A percentile compares a stretch with the other conserved stretches of the same genome.
These are phyloP conservation scores for Squalus acanthias DNA, from an alignment of 2,797 vertebrate species.

Conservation along the genomic window DNA sequence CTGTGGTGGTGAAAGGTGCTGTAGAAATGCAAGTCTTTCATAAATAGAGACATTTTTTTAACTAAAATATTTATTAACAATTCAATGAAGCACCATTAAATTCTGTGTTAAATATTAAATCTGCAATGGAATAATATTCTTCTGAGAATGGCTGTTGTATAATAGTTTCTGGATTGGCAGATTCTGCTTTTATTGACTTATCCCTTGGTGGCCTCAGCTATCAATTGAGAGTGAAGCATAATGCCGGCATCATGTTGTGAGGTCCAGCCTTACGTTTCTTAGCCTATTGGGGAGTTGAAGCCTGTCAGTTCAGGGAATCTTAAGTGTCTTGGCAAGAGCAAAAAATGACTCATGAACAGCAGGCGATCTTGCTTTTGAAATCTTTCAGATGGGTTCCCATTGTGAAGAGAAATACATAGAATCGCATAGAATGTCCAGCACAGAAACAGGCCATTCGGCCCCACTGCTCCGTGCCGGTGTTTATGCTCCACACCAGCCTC, in stretches of 20 bases:
- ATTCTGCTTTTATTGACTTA: neutral
- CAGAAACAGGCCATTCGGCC: neutral
- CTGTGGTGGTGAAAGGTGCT: no score
- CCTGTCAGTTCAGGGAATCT: neutral
- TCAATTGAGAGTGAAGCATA: neutral
- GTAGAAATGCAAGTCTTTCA: no score
- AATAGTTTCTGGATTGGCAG: neutral
- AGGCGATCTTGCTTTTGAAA: neutral
- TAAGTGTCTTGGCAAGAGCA: neutral
- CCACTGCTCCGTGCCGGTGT: neutral
- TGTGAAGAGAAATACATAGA: neutral
- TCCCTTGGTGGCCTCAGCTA: neutral
- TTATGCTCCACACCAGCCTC: neutral
- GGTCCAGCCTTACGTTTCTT: neutral
- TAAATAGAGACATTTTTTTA: neutral
- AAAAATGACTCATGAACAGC: neutral
- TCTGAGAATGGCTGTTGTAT: neutral
- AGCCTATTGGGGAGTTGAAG: neutral
- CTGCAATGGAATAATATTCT: neutral
- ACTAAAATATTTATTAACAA: neutral
- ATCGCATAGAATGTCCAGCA: neutral
- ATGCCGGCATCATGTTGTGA: neutral
- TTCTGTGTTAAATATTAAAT: neutral
- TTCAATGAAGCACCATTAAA: neutral
- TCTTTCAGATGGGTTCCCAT: neutral